Percentiles rank a stretch among this genome's conserved stretches.
These are phyloP conservation scores for Linepithema humile DNA, from an alignment of 1,140 invertebrate species.

Conservation along the genomic window DNA sequence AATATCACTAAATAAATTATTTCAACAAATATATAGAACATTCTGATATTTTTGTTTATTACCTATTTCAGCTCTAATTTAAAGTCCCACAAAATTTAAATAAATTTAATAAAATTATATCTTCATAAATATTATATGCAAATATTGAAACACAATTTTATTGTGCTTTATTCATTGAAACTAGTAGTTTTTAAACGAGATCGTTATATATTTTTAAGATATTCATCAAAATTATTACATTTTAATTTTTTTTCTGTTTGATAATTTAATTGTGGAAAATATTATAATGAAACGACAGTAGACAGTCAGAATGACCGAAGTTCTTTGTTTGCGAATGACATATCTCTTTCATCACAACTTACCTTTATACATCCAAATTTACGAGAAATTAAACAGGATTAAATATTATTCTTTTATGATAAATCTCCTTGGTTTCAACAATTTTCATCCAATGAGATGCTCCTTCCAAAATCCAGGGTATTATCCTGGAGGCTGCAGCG, in stretches of 20 bases:
- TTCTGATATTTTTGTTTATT: too few species aligned
- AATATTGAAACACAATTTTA: too few species aligned
- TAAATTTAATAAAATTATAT: too few species aligned
- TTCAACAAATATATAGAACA: too few species aligned
- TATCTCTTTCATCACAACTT: slow-evolving; percentile 55
- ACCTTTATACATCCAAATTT: slow-evolving; percentile 35
- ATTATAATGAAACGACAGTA: slow-evolving; percentile 49
- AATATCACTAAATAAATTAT: too few species aligned
- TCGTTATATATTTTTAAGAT: too few species aligned
- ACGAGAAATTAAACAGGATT: slow-evolving; percentile 32
- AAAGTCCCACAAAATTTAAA: too few species aligned
- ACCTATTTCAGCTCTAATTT: too few species aligned
- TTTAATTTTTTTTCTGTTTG: neutral
- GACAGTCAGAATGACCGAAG: slow-evolving; percentile 59
- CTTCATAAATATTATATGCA: too few species aligned
- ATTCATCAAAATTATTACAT: neutral
- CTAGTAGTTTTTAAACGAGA: too few species aligned
- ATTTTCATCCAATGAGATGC: slow-evolving; percentile 77
- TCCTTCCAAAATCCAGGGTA: slow-evolving; percentile 67
- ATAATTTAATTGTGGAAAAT: neutral
- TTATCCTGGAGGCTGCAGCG: slow-evolving; percentile 54
- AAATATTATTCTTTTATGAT: slow-evolving; percentile 49
- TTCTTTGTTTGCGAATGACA: slow-evolving; percentile 69
- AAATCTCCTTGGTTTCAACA: slow-evolving; percentile 72
- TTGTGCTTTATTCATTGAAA: too few species aligned